Base-by-base conservation (phyloP, 2,888 invertebrate genomes). In the Eumerus sabulonum region DNA sequence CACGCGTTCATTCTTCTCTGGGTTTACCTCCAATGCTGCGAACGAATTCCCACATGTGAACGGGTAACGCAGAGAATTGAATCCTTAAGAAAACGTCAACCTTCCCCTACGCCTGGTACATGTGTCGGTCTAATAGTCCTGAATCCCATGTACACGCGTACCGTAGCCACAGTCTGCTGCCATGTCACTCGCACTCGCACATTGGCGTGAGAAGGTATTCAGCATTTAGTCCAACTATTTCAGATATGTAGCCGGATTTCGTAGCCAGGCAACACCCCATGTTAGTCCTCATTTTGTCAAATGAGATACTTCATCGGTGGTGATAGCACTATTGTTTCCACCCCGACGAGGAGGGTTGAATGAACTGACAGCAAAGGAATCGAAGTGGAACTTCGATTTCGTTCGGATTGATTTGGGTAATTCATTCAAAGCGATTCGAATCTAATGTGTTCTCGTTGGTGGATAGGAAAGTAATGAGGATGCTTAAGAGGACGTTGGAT, bases 321-420 rank as follows among this genome's bases (percentile, higher is more conserved):
- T 48, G 64, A 56, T 51, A 76, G 27, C 27, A 7, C 7, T 4
- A 27, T 27, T 27, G 60, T 70, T 71, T 59, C 44, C 42, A 48
- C 35, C n/a, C 11, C 40, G 27, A 7, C 7, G 27, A 27, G 7
- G 27, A 27, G 27, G 27, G 27, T 27, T 27, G 27, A 27, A 27
- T 27, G 27, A 27, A 27, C 27, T 7, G n/a, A 9, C 27, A 16
- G 35, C 11, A 9, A 38, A 7, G 9, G 14, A 16, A n/a, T 5
- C 1, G 9, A 45, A 9, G 3, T 42, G 64, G 27, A 66, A 76
- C 62, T 67, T 40, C 73, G 67, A 73, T 73, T 77, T 53, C 67
- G 72, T 72, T 77, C 62, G 62, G 67, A 77, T 73, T 73, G 77
- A 77, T 77, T 77, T 77, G 67, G 77, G 73, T 68, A 77, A 77